Evolutionary conservation across 2,888 invertebrate species (phyloP), one percentile per base, ranked within the genome.

Genomic region (Chamaedrilus cognettii): DNA sequence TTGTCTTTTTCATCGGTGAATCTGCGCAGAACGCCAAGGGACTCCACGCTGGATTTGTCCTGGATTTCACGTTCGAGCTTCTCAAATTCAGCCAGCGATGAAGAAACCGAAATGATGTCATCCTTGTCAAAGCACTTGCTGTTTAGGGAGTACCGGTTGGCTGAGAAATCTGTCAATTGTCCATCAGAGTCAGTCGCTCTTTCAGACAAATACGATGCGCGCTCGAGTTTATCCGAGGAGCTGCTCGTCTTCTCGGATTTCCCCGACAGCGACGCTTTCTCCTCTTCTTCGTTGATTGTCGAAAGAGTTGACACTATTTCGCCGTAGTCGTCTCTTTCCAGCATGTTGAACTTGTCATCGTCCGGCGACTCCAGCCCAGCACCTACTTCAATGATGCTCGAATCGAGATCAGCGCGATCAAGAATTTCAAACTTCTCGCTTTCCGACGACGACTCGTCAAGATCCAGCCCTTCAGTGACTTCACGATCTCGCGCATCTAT

Each of bases 141-240:
- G 2, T 90, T 89, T 78, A 93, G 90, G 82, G 91, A 92, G 78
- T 64, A 71, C 70, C 66, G 62, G 35, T 42, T 28, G 26, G 57
- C 61, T 5, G 61, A 33, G 90, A 67, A 93, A 84, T 74, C 94
- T 94, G 75, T 92, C 94, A 65, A 34, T 49, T 71, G 69, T 79
- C 96, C 96, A 0, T 96, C 96, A 1, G 95, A 92, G 77, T 94
- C 95, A 77, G 76, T 77, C n/a, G 56, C 31, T 19, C 49, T 33
- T 5, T 67, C 67, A 42, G 68, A 68, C 5, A 58, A 68, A 35
- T 51, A 58, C 5, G 68, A 65, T 26, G 60, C 60, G 28, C 60
- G n/a, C 23, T 66, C 66, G n/a, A 55, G 23, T 34, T 34, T 66
- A 32, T 65, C 64, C 2, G 70, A 69, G 3, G 67, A 67, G n/a